Evolutionary conservation across 2,888 invertebrate genomes (phyloP), one percentile per base, ranked within the genome.

Genomic region (Lymantria dispar): DNA sequence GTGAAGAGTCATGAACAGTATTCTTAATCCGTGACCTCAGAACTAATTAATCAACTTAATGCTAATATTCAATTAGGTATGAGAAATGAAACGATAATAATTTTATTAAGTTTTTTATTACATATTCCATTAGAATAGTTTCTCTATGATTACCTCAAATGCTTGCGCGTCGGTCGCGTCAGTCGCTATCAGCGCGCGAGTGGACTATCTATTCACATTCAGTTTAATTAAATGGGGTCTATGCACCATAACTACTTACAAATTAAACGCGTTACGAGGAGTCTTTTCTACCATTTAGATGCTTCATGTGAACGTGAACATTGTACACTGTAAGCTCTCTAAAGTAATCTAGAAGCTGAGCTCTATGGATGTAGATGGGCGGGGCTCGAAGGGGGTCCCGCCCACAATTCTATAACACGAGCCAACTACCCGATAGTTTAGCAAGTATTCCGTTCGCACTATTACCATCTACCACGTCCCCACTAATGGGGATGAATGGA

Each of bases 121-220:
- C 88, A 91, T 91, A 90, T 91, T 90, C 89, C 90, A 90, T 83
- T 91, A 90, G 90, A 91, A 91, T 91, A 91, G 79, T 38, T 22
- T 78, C 85, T 86, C 88, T 90, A 89, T 87, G 80, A 78, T 84
- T 86, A 76, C 76, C 77, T 72, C 72, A 74, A 72, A 56, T 71
- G 74, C 66, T 69, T 68, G 78, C 83, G 76, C 57, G 52, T 57
- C 22, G 22, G 22, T 22, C 22, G 22, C 22, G 22, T 2, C 22
- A 5, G n/a, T n/a, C n/a, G n/a, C n/a, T n/a, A n/a, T n/a, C n/a
- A 3, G 22, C 22, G 22, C 22, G 22, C 22, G 22, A 22, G 22
- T 22, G 22, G 22, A 66, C 67, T 68, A 69, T 66, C 64, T 66
- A 64, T 66, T 62, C 64, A 70, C 72, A 72, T 72, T 64, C 60